Percentiles rank a stretch among this genome's conserved stretches.
Evolutionary conservation across 2,888 invertebrate species (phyloP).

Genomic region (Thelaira solivaga): DNA sequence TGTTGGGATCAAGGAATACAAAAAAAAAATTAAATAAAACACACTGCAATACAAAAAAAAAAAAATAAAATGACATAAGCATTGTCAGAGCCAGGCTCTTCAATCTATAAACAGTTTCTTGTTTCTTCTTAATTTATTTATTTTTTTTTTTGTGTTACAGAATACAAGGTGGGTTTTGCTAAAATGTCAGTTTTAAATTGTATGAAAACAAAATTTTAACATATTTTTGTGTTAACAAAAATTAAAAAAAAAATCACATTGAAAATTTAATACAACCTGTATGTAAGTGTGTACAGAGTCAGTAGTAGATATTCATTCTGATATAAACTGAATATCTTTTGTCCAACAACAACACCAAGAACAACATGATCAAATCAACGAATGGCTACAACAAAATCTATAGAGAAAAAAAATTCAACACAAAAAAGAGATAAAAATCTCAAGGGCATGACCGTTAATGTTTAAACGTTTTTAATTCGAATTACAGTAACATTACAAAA

Average conservation of each 20-base stretch:
- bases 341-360: too few relatives aligned
- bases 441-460: constrained; percentile 57
- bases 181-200: constrained; percentile 53
- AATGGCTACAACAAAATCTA: constrained; percentile 14
- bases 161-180: constrained; percentile 52
- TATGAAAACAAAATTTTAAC: constrained; percentile 29
- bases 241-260: constrained; percentile 23
- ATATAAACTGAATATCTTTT: constrained; percentile 1
- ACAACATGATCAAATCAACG: constrained; percentile 32
- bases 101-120: constrained; percentile 15
- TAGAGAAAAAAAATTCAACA: constrained; percentile 4
- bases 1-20: constrained; percentile 34
- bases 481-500: constrained; percentile 14
- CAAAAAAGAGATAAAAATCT: constrained; percentile 56
- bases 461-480: constrained; percentile 49
- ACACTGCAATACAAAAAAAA: background rate
- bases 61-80: constrained; percentile 53
- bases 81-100: constrained; percentile 50
- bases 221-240: constrained; percentile 45
- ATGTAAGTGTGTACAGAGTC: background rate
- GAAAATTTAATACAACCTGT: constrained; percentile 16
- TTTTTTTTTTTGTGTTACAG: constrained; percentile 23
- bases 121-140: background rate
- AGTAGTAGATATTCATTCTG: background rate
- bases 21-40: background rate